These are phyloP conservation scores for Antechinus stuartii DNA, from an alignment of 2,113 vertebrate genomes.

Conservation along the genomic window DNA sequence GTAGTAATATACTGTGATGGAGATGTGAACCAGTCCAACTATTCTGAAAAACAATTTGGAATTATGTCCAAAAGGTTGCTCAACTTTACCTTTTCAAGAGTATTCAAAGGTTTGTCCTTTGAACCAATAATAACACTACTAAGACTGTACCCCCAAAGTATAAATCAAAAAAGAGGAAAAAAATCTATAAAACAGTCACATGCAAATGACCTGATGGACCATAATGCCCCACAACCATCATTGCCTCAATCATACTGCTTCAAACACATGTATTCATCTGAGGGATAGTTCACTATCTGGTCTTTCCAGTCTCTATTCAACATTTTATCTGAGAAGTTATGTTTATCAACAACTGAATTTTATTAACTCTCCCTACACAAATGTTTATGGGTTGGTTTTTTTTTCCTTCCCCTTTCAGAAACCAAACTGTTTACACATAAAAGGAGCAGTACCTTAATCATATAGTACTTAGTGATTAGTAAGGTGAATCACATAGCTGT, in stretches of 20 bases:
- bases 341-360: not conserved
- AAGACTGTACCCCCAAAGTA: not conserved
- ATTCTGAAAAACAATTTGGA: not conserved
- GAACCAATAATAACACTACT: not conserved
- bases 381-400: not conserved
- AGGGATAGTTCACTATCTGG: not conserved
- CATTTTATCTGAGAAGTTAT: not conserved
- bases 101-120: not conserved
- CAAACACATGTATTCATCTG: not conserved
- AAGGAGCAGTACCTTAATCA: not conserved
- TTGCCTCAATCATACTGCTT: not conserved
- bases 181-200: not conserved
- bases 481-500: not conserved
- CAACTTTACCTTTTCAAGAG: not conserved
- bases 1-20: not conserved
- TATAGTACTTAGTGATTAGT: not conserved
- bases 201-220: not conserved
- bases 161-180: not conserved
- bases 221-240: not conserved
- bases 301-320: not conserved
- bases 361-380: not conserved
- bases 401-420: not conserved
- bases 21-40: not conserved
- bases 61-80: not conserved
- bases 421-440: not conserved